Base-by-base conservation (phyloP, 2,888 invertebrate genomes). In the Mesorhabditis sp. region DNA sequence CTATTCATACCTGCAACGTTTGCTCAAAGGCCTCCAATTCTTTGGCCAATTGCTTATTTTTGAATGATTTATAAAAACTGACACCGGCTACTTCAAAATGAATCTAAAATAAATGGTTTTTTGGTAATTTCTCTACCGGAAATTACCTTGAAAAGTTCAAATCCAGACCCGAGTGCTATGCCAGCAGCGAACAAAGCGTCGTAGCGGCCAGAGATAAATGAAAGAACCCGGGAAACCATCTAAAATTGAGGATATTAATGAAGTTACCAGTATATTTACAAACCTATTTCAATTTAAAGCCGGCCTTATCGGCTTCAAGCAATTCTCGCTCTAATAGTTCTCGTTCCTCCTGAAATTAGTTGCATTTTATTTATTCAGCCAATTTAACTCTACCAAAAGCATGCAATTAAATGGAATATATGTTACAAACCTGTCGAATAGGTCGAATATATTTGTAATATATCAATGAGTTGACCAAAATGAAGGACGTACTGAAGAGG, bases 291-390 rank as follows among this genome's bases (percentile, higher is more conserved):
- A 82, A 66, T 42, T 75, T 73, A 66, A 82, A 82, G 45, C 83
- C 83, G 45, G 82, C 82, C 66, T 75, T 76, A 66, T 83, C 83
- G 28, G 83, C 83, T 68, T 83, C 83, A 67, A 83, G 82, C 7
- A 83, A 74, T 68, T 83, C 83, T 62, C 80, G 69, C 67, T 83
- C 83, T 64, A 83, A 71, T 62, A 75, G 65, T 67, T 83, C 82
- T 42, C 81, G 70, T 67, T 83, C 81, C 69, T 83, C 80, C 66
- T 50, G n/a, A 50, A 50, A 28, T 28, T 28, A 28, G 28, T 28
- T 28, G 28, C 28, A 28, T 28, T 28, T 28, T 28, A 28, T 28
- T 28, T 28, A 28, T 28, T 28, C 28, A 28, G 28, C 28, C 28
- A 28, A n/a, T n/a, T n/a, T 28, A 28, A 28, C 2, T 28, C 1